These are phyloP conservation scores for Labeo catla DNA, from an alignment of 2,113 vertebrate species.

Conservation along the genomic window DNA sequence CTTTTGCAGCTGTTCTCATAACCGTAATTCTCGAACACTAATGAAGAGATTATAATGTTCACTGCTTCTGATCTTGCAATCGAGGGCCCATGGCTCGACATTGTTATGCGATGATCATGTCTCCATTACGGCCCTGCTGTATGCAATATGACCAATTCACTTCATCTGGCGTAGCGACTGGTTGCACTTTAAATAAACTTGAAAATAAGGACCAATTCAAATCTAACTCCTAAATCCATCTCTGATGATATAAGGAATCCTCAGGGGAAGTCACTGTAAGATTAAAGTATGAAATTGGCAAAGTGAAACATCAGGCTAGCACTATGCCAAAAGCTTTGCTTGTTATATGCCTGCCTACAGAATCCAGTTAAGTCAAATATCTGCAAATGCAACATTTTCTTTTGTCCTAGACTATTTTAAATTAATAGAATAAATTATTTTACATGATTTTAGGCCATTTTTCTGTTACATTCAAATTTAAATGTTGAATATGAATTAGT, in stretches of 20 bases:
- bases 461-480: neutral
- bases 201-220: slow-evolving; percentile 1
- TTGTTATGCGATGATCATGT: slow-evolving; percentile 23
- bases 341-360: neutral
- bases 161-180: neutral
- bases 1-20: slow-evolving; percentile 41
- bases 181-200: neutral
- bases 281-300: neutral
- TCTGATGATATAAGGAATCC: neutral
- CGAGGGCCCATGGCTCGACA: neutral
- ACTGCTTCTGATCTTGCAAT: slow-evolving; percentile 1
- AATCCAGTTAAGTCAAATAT: neutral
- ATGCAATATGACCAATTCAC: neutral
- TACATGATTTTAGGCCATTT: neutral
- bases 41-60: slow-evolving; percentile 44
- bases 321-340: neutral
- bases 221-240: neutral
- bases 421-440: neutral
- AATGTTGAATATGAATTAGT: neutral
- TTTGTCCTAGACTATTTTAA: neutral
- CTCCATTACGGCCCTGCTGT: neutral
- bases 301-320: neutral
- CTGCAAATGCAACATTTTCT: neutral
- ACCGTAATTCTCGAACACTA: slow-evolving; percentile 38
- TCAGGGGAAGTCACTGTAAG: neutral